These are phyloP conservation scores for Pachyuromys duprasi DNA, from an alignment of 2,797 vertebrate genomes.

Conservation along the genomic window DNA sequence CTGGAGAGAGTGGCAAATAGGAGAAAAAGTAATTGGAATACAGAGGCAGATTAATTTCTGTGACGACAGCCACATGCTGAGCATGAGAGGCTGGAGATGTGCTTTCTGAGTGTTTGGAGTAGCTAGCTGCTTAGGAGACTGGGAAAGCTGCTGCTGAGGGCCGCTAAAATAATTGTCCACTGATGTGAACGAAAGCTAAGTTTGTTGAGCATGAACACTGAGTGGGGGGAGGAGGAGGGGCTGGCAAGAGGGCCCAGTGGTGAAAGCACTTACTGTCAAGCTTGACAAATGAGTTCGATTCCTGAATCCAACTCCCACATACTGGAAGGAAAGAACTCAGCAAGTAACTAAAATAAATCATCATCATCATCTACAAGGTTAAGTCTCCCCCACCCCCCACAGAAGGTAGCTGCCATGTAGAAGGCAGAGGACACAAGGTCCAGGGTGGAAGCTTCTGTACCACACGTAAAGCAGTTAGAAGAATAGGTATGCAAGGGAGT, in stretches of 20 bases:
- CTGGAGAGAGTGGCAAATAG: neutral
- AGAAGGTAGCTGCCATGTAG: neutral
- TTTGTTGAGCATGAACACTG: neutral
- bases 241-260: neutral
- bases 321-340: neutral
- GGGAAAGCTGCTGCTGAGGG: neutral
- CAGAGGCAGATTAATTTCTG: neutral
- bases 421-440: neutral
- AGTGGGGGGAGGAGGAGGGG: neutral
- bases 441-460: neutral
- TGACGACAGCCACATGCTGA: neutral
- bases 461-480: neutral
- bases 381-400: too few species aligned
- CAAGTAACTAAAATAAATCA: neutral
- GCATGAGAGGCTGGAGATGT: neutral
- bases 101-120: constrained; percentile 13
- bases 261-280: neutral
- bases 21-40: neutral
- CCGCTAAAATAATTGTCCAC: neutral
- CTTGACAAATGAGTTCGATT: neutral
- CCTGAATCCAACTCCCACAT: neutral
- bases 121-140: neutral
- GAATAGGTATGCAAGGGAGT: neutral
- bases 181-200: neutral
- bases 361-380: too few species aligned